Conservation (phyloP, 2,797 vertebrate genomes). For the Emydoidea blandingii region DNA sequence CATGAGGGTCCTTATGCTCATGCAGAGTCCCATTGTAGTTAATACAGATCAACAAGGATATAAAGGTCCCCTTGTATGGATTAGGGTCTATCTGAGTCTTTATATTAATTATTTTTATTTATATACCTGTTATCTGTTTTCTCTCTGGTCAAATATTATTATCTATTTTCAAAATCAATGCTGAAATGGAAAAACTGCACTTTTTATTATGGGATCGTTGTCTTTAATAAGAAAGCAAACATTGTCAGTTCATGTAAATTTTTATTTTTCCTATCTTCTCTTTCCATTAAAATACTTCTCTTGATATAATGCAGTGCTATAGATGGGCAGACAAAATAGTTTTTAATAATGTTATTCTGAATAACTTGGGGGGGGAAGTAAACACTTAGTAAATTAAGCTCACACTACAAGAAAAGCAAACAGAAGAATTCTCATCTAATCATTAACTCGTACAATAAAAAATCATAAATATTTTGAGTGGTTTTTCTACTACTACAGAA, state of each 20-base stretch:
- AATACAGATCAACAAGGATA: not conserved
- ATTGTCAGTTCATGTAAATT: not conserved
- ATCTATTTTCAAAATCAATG: not conserved
- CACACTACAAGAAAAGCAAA: not conserved
- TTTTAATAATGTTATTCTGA: not conserved
- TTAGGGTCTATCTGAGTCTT: not conserved
- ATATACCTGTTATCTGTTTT: not conserved
- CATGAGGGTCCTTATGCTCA: not conserved
- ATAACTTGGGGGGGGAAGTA: not conserved
- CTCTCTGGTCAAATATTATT: not conserved
- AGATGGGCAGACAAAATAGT: conserved; percentile 15
- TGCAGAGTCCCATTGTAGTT: not conserved
- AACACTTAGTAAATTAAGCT: not conserved
- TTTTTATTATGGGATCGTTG: not conserved
- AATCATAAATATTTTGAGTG: conserved; percentile 26
- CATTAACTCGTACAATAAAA: not conserved
- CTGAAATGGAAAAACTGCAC: not conserved
- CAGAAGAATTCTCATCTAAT: not conserved
- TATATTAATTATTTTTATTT: not conserved
- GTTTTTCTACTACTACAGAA: conserved; percentile 43
- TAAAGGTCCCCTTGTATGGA: not conserved
- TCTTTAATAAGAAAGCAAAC: not conserved
- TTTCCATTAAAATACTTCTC: not conserved
- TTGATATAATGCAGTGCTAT: not conserved
- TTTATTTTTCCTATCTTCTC: not conserved